Evolutionary conservation across 2,888 invertebrate genomes (phyloP).

Genomic region (Lumbricus terrestris): DNA sequence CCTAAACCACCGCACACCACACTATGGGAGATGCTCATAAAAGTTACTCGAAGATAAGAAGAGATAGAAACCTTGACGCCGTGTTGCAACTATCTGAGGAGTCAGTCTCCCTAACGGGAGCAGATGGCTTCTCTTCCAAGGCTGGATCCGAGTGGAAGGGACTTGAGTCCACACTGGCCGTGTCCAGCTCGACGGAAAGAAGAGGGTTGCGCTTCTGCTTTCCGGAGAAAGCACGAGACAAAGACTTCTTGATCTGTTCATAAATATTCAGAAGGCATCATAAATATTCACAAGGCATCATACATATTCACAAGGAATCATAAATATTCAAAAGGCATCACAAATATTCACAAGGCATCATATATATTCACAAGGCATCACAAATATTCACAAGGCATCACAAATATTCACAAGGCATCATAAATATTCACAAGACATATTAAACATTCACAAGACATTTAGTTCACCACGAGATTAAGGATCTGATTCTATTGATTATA

Average conservation of each 20-base stretch:
- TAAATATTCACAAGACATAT: background rate
- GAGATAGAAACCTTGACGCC: background rate
- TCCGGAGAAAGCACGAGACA: background rate
- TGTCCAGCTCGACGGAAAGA: background rate
- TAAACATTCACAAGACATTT: no score
- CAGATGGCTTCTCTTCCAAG: background rate
- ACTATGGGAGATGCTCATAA: no score
- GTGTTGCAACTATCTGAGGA: background rate
- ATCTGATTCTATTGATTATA: no score
- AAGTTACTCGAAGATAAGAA: background rate
- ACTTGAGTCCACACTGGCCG: background rate
- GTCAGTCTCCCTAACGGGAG: background rate
- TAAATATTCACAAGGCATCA: no score
- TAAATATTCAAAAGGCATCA: background rate
- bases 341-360: no score
- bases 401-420: no score
- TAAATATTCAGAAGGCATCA: background rate
- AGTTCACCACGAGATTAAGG: no score
- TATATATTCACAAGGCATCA: background rate
- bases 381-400: no score
- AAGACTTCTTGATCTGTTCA: background rate
- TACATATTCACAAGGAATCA: no score
- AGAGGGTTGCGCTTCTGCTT: background rate
- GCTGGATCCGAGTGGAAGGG: background rate
- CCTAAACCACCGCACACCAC: no score